Evolutionary conservation across 2,113 vertebrate species (phyloP).

Genomic region (Rutilus rutilus): DNA sequence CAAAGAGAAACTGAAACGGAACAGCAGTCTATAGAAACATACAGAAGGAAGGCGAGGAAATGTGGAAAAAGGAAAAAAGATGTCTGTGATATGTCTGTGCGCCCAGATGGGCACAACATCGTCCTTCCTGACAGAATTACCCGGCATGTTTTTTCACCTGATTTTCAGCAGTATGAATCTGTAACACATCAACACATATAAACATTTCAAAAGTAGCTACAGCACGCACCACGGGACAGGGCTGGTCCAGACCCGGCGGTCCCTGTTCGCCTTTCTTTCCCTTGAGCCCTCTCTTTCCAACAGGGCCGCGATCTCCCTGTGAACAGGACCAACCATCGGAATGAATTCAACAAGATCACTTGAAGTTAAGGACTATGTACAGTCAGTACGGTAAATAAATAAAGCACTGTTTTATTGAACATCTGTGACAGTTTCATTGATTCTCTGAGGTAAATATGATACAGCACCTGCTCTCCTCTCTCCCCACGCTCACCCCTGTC

Average conservation of each 20-base stretch:
- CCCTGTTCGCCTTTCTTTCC: constrained; percentile 87
- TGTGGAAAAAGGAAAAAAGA: neutral
- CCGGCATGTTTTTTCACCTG: neutral
- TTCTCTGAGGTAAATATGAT: neutral
- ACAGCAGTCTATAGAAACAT: constrained; percentile 14
- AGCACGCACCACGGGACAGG: constrained; percentile 82
- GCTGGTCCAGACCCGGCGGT: constrained; percentile 84
- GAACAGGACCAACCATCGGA: neutral
- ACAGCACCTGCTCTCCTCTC: constrained; percentile 58
- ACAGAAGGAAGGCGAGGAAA: constrained; percentile 33
- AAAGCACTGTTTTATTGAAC: neutral
- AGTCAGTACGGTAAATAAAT: neutral
- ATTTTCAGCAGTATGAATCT: constrained; percentile 13
- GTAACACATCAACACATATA: constrained; percentile 26
- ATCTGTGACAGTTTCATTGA: neutral
- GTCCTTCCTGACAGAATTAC: constrained; percentile 28
- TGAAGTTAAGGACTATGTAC: neutral
- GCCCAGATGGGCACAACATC: constrained; percentile 13
- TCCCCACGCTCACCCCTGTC: constrained; percentile 55
- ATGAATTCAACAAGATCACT: neutral
- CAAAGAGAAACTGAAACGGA: constrained; percentile 16
- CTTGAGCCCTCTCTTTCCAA: constrained; percentile 83
- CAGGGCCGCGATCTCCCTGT: constrained; percentile 83
- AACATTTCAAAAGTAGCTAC: neutral
- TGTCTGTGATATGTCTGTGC: neutral